These are phyloP conservation scores for Lepus timidus DNA, from an alignment of 2,113 vertebrate species.

Conservation along the genomic window DNA sequence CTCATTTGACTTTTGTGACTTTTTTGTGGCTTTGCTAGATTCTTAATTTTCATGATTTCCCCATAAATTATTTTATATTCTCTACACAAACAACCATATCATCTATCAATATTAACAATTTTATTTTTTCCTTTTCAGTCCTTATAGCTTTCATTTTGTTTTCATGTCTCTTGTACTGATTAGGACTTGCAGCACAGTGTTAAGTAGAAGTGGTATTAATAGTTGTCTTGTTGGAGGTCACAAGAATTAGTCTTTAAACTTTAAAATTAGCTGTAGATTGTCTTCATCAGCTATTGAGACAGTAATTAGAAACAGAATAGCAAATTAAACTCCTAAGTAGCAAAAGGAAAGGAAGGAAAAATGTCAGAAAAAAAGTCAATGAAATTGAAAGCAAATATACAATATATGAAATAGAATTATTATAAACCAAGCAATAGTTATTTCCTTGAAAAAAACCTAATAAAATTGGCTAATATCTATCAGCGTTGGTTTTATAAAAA, in stretches of 20 bases:
- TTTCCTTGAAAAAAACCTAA: neutral
- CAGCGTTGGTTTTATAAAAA: neutral
- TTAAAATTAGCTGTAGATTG: neutral
- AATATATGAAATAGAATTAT: neutral
- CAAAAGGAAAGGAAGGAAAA: neutral
- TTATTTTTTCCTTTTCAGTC: neutral
- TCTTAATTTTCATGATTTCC: neutral
- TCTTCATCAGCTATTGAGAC: neutral
- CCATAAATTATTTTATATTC: conserved; percentile 11
- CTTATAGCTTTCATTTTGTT: neutral
- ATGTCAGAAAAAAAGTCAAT: neutral
- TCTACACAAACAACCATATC: neutral
- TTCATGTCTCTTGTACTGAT: neutral
- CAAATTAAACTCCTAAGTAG: neutral
- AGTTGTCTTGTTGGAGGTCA: neutral
- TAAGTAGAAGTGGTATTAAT: neutral
- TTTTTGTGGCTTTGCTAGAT: neutral
- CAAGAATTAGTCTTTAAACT: neutral
- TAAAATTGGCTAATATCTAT: neutral
- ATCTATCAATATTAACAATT: neutral
- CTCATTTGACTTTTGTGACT: neutral
- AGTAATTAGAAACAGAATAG: neutral
- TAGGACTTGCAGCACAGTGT: neutral
- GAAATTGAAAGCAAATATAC: neutral
- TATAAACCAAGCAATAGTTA: neutral